Conservation (phyloP, 2,797 vertebrate species). For the Tragopan temminckii region DNA sequence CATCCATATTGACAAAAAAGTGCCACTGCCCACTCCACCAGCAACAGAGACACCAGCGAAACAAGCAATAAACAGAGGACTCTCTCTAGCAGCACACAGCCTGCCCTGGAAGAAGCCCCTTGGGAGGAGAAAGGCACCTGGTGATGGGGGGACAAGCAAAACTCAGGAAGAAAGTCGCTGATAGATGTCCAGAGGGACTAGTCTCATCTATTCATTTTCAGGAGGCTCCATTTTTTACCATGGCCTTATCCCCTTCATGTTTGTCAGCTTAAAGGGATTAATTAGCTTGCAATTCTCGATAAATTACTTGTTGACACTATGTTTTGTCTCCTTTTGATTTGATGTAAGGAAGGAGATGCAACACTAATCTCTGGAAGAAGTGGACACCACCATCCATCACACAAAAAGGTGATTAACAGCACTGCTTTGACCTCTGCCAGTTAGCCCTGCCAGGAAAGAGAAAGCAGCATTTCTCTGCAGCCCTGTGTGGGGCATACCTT, state of each 20-base stretch:
- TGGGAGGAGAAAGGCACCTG: neutral
- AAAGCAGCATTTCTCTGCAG: neutral
- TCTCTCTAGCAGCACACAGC: neutral
- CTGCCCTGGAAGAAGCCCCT: neutral
- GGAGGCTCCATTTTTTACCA: neutral
- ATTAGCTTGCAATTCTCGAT: neutral
- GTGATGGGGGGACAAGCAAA: neutral
- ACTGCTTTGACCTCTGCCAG: neutral
- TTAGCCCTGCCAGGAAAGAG: neutral
- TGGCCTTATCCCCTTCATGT: neutral
- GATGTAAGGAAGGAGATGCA: neutral
- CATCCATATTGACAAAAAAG: neutral
- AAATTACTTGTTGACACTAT: neutral
- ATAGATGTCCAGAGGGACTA: neutral
- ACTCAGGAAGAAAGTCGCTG: neutral
- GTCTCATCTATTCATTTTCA: neutral
- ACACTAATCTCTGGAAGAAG: neutral
- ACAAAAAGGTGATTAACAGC: neutral
- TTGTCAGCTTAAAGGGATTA: neutral
- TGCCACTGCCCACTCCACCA: accelerated
- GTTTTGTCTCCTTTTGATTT: conserved; percentile 6
- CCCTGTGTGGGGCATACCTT: neutral
- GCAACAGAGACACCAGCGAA: neutral
- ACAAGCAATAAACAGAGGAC: neutral
- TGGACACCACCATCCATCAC: neutral